Evolutionary conservation across 2,888 invertebrate genomes (phyloP), one percentile per base, ranked within the genome.

Genomic region (Eristalinus aeneus): DNA sequence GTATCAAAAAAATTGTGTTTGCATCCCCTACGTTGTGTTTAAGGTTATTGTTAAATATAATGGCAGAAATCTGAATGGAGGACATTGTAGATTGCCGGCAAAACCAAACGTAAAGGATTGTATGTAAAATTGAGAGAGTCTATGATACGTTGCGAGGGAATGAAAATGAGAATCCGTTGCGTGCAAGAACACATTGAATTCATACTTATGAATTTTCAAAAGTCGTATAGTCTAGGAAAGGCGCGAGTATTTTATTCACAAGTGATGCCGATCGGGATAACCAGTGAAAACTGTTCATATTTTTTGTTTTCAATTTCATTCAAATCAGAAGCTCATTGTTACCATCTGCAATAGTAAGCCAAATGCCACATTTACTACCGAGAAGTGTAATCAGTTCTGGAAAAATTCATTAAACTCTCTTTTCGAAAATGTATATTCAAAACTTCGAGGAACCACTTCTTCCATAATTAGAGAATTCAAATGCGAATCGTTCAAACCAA

Each of bases 1-100:
- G 80, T 84, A 75, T 68, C 67, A 61, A 32, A 64, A 31, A 61
- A 77, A 10, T 20, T n/a, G 23, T 11, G 27, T 67, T 68, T 84
- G 80, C 72, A 80, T 84, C 58, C 56, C 36, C n/a, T 32, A 84
- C 61, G 67, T 22, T 80, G 54, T 72, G 75, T 79, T 71, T 72
- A 80, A 79, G 75, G 75, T 84, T 84, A 76, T 84, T 74, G 56
- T 68, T 58, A 60, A 75, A 80, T 80, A 84, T 75, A 84, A 84
- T 79, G 72, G 75, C 61, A 79, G 64, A 77, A 77, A 73, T 53
- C 68, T 60, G 53, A 73, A 80, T 46, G 46, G 75, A 79, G 79
- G 75, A 71, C 71, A 79, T 67, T 84, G 75, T 54, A 79, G n/a
- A 3, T 12, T 61, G 60, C 22, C 54, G 46, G 16, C 32, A 39